Evolutionary conservation across 2,797 vertebrate genomes (phyloP), one percentile per base, ranked within the genome.

Genomic region (Neosilurus mollespiculum): DNA sequence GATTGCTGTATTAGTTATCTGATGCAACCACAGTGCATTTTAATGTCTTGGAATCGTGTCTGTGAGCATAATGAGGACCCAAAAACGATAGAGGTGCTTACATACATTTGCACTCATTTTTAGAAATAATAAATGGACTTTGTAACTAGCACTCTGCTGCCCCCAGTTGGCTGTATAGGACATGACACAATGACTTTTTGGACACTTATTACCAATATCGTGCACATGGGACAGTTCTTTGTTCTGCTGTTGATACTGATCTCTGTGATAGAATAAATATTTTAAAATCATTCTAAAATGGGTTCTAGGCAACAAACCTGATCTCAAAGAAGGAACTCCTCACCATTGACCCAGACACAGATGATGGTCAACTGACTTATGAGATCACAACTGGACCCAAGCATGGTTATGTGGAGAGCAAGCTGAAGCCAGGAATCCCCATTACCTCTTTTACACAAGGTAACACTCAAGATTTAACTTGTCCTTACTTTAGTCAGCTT

Each of bases 321-420:
- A 99, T 99, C 93, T 96, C 94, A 56, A 99, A 97, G 94, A 99
- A 98, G 90, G 97, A 99, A 91, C 94, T 99, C 84, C 93, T 98
- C 91, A 97, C 96, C 0, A 88, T 95, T 85, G 97, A 99, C 85
- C 97, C 97, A 0, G 97, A 99, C 93, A 99, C 98, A 0, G 96
- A 96, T 0, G 97, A 97, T 81, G 90, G 88, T 0, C 96, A 96
- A 87, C 95, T 99, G 88, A 88, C 95, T 78, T 99, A 99, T 20
- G 96, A 99, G 84, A 88, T 99, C 89, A 96, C 95, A 0, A 34
- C 87, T 0, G 89, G 91, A 73, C 96, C 98, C 2, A 95, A 91
- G 64, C 96, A 96, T 0, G 97, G 98, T 58, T 95, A 94, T 0
- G 88, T 99, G 91, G 97, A 99, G 91, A 97, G 91, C 93, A 98